These are phyloP conservation scores for Heliconius aoede DNA, from an alignment of 2,888 invertebrate species.

Conservation along the genomic window DNA sequence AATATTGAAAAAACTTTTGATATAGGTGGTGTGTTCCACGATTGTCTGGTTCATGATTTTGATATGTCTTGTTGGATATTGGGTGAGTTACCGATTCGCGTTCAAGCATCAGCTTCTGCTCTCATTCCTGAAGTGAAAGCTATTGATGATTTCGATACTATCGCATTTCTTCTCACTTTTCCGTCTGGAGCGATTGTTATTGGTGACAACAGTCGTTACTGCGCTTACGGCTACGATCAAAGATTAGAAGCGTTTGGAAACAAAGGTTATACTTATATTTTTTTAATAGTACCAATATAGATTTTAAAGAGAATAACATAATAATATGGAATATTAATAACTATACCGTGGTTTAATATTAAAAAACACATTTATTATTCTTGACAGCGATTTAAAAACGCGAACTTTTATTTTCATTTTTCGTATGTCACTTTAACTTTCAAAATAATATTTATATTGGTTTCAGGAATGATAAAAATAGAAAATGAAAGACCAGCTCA, in stretches of 20 bases:
- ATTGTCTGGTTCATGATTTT: conserved; percentile 87
- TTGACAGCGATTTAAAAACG: too few species aligned
- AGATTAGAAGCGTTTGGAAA: conserved; percentile 86
- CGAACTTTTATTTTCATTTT: too few species aligned
- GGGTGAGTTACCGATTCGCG: conserved; percentile 84
- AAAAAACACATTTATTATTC: neutral
- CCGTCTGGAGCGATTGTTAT: conserved; percentile 85
- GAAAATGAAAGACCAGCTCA: conserved; percentile 81
- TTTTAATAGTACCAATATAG: neutral
- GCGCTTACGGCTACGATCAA: conserved; percentile 87
- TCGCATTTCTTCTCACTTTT: conserved; percentile 84
- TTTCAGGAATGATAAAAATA: conserved; percentile 75
- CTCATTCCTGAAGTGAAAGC: conserved; percentile 84
- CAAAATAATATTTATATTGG: neutral
- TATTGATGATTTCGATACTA: conserved; percentile 86
- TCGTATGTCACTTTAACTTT: conserved; percentile 49
- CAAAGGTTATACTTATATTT: conserved; percentile 59
- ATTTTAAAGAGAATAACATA: neutral
- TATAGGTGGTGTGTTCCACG: conserved; percentile 88
- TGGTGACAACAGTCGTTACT: conserved; percentile 85
- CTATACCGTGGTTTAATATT: neutral
- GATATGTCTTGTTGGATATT: conserved; percentile 86
- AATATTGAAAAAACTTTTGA: too few species aligned
- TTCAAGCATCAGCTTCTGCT: conserved; percentile 80
- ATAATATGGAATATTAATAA: neutral